Evolutionary conservation across 2,113 vertebrate species (phyloP), one percentile per base, ranked within the genome.

Genomic region (Pseudorasbora parva): DNA sequence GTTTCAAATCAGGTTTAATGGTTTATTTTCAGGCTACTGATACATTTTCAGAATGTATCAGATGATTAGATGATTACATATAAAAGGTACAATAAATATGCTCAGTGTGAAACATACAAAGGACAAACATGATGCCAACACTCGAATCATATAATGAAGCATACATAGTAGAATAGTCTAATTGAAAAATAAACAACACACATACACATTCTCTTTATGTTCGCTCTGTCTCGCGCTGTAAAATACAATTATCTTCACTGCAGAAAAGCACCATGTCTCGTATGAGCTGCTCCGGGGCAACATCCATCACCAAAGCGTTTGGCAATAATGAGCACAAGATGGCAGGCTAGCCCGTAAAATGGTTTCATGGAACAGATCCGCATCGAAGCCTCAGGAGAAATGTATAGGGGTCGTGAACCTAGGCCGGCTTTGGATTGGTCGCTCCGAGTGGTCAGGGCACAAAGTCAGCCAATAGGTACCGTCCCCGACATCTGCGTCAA

Each of bases 371-470:
- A 56, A 7, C 49, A 49, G 85, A 49, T 71, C 37, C 21, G 49
- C 78, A 79, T 33, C 45, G 27, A 66, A 84, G 75, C 85, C 81
- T 57, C 71, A 4, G 25, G 78, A 87, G 84, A 88, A 79, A 89
- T 83, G 85, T 81, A 82, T 51, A 85, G 87, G 89, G 92, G 92
- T 93, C 91, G 90, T 5, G 64, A 92, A 87, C 93, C 83, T 87
- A 87, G 88, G 89, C 91, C 87, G 89, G 82, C 89, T 92, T 91
- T 87, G 92, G 64, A 89, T 89, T 89, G 71, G 90, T 89, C 74
- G 45, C 49, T 86, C 79, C 57, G 57, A 82, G 49, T 74, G 81
- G 75, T 82, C 76, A 60, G 85, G 5, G 6, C 90, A 93, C 90
- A 92, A 92, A 93, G 89, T 30, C 85, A 21, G 90, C 91, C 88